Base-by-base conservation (phyloP, 92 coral and sea anemone genomes). In the Zoanthus sansibaricus region DNA sequence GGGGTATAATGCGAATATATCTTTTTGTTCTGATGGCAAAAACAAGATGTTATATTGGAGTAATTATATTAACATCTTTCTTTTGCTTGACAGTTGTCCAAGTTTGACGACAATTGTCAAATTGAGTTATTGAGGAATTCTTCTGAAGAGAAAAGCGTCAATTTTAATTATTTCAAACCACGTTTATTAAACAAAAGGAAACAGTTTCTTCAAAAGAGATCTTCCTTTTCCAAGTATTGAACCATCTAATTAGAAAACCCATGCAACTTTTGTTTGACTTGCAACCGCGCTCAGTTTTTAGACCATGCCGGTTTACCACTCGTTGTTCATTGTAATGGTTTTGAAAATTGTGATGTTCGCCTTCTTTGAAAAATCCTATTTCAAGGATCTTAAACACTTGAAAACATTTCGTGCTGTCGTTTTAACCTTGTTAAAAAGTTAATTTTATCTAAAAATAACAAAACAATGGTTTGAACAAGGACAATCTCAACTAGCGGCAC, bases 91-190 rank as follows among this genome's bases (percentile, higher is more conserved):
- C 73, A 64, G 70, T 80, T 80, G 47, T 18, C 44, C 11, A 17
- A 17, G 74, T 66, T 80, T 62, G 42, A 51, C 13, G 84, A 54
- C 42, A 79, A 79, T 47, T 45, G 18, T 61, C 18, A 80, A 80
- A 67, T 66, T 64, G 85, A 70, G 42, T 32, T 80, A 66, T 64
- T 80, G 13, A 47, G 45, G 61, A 80, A 80, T 67, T 12, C 33
- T 45, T 80, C 31, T 80, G 85, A 47, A 80, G 45, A 56, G 85
- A 46, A 31, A 37, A 52, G 74, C 21, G 73, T 78, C 83, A 78
- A 9, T 31, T 58, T 11, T 58, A 42, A 33, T 78, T 33, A 51
- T 56, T 37, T 16, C 11, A 25, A 58, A 78, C 56, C 64, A 76
- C 42, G 45, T 76, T 45, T 76, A 15, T n/a, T 42, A 72, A 72